Evolutionary conservation across 1,140 invertebrate species (phyloP).

Genomic region (Ceratina calcarata): DNA sequence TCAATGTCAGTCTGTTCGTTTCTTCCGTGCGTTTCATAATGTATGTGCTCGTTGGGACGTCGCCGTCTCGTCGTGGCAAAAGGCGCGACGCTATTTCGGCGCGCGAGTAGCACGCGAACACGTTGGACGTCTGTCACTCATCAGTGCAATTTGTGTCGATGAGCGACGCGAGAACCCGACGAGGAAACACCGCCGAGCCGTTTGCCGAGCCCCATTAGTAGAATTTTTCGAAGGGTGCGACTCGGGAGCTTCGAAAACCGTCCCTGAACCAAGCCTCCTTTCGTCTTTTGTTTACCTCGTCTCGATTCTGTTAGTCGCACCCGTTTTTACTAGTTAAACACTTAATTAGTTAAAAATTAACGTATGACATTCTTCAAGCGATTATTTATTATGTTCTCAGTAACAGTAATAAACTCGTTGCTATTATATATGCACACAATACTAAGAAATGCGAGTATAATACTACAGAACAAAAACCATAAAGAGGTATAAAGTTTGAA

Average conservation of each 20-base stretch:
- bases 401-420: too few species aligned
- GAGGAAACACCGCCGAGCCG: constrained; percentile 18
- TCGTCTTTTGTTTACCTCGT: background rate
- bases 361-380: too few species aligned
- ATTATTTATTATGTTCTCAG: too few species aligned
- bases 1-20: constrained; percentile 22
- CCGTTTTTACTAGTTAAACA: too few species aligned
- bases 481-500: background rate
- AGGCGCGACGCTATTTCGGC: constrained; percentile 8
- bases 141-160: constrained; percentile 36
- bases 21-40: constrained; percentile 30
- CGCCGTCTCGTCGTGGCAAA: background rate
- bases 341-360: too few species aligned
- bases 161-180: background rate
- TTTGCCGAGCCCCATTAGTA: constrained; percentile 19
- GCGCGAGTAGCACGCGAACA: constrained; percentile 28
- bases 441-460: too few species aligned
- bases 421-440: too few species aligned
- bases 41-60: background rate
- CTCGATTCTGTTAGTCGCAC: too few species aligned
- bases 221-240: constrained; percentile 22
- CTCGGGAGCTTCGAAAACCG: constrained; percentile 6
- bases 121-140: constrained; percentile 35
- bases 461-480: too few species aligned
- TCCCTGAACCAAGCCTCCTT: background rate